Evolutionary conservation across 2,113 vertebrate species (phyloP).

Genomic region (Podarcis muralis): DNA sequence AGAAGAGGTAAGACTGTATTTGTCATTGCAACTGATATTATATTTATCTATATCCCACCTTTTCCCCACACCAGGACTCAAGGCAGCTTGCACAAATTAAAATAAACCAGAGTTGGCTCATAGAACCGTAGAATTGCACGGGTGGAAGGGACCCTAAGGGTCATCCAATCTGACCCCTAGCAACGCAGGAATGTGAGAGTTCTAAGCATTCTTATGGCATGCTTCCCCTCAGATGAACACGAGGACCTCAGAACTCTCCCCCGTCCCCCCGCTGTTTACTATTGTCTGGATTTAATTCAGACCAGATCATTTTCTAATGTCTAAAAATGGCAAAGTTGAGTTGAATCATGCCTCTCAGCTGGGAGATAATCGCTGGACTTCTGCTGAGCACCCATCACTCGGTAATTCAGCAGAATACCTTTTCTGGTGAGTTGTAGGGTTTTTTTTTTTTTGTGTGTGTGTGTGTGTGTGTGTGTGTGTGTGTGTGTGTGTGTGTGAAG

Average conservation of each 20-base stretch:
- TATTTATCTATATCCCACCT: too few species aligned
- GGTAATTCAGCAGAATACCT: background rate
- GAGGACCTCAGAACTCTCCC: background rate
- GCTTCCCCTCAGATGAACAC: background rate
- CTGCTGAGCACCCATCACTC: background rate
- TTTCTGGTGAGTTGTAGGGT: background rate
- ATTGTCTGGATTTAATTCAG: background rate
- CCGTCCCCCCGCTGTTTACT: too few species aligned
- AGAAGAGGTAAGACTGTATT: too few species aligned
- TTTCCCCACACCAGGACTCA: too few species aligned
- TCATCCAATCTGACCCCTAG: too few species aligned
- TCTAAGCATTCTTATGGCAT: background rate
- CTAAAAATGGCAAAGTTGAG: background rate
- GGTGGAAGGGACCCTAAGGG: too few species aligned
- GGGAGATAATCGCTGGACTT: accelerated
- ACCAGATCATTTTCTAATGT: background rate
- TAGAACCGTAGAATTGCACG: too few species aligned
- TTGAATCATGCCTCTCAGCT: background rate
- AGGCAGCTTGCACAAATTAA: too few species aligned
- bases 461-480: too few species aligned
- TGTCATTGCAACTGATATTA: too few species aligned
- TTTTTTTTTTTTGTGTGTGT: background rate
- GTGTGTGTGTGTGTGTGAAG: background rate
- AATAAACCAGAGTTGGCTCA: too few species aligned
- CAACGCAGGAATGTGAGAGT: too few species aligned